These are phyloP conservation scores for Sciaenops ocellatus DNA, from an alignment of 2,797 vertebrate genomes.

Conservation along the genomic window DNA sequence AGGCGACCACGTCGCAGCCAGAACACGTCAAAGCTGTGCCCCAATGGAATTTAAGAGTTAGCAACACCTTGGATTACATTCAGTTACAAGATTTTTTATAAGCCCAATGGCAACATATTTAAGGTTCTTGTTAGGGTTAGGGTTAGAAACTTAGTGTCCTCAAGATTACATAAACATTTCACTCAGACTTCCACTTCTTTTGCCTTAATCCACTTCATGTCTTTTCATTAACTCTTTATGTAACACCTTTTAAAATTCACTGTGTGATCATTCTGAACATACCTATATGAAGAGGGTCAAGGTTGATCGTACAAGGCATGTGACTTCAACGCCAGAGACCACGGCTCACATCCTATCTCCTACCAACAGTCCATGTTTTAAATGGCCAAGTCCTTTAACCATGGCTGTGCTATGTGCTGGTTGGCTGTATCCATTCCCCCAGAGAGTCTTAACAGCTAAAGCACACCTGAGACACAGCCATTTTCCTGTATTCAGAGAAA, in stretches of 20 bases:
- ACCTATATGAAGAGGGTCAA: neutral
- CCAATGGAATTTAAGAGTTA: too few relatives aligned
- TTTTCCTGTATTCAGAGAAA: neutral
- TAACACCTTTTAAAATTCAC: neutral
- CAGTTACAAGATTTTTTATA: too few relatives aligned
- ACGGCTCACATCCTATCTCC: neutral
- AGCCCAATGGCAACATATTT: too few relatives aligned
- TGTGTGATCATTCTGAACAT: neutral
- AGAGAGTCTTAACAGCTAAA: conserved; percentile 13
- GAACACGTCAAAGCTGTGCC: too few relatives aligned
- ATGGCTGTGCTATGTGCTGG: neutral
- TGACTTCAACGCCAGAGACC: neutral
- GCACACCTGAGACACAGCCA: neutral
- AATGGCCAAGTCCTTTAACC: neutral
- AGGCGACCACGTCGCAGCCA: too few relatives aligned
- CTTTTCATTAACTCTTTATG: neutral
- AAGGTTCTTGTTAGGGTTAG: too few relatives aligned
- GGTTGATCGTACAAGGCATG: too few relatives aligned
- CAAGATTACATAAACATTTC: neutral
- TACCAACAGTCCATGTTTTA: neutral
- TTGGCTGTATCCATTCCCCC: neutral
- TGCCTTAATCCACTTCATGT: neutral
- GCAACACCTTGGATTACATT: too few relatives aligned
- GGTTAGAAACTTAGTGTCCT: neutral
- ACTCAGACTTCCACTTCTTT: neutral